phyloP scores from a whole-genome alignment of 2,797 vertebrate species.

The Muraenolepis orangiensis region DNA sequence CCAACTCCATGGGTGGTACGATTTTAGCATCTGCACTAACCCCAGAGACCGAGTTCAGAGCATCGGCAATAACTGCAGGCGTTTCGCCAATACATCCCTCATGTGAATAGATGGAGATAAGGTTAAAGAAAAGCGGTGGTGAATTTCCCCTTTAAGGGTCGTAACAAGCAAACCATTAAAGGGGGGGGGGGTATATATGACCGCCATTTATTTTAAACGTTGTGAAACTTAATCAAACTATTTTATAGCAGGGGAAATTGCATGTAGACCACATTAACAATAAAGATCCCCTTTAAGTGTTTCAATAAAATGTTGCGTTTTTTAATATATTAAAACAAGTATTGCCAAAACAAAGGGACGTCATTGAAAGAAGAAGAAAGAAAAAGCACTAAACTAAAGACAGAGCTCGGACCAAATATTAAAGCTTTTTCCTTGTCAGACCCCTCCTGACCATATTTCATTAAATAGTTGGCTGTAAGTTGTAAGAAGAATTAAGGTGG shows the following conservation, averaged over 20 bases:
- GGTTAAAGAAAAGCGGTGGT: too few relatives aligned
- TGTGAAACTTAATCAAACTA: background rate
- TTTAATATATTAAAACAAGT: background rate
- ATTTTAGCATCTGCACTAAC: too few relatives aligned
- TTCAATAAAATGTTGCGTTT: background rate
- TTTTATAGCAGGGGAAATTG: too few relatives aligned
- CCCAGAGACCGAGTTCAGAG: too few relatives aligned
- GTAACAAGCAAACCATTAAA: background rate
- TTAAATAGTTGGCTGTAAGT: background rate
- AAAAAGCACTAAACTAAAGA: background rate
- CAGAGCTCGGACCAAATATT: background rate
- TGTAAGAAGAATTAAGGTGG: background rate
- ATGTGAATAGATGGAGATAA: too few relatives aligned
- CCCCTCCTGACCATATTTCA: background rate
- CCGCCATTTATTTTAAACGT: background rate
- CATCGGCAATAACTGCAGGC: too few relatives aligned
- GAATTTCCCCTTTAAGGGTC: background rate
- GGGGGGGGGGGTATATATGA: background rate
- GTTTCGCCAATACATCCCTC: too few relatives aligned
- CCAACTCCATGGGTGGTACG: too few relatives aligned
- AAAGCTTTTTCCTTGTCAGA: background rate
- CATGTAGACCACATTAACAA: background rate
- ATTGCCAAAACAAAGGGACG: too few relatives aligned
- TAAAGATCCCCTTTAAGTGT: background rate
- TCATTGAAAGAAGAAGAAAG: too few relatives aligned